A percentile compares a stretch with the other conserved stretches of the same genome.
phyloP scores from a whole-genome alignment of 2,888 invertebrate species.

The Crematogaster levior region DNA sequence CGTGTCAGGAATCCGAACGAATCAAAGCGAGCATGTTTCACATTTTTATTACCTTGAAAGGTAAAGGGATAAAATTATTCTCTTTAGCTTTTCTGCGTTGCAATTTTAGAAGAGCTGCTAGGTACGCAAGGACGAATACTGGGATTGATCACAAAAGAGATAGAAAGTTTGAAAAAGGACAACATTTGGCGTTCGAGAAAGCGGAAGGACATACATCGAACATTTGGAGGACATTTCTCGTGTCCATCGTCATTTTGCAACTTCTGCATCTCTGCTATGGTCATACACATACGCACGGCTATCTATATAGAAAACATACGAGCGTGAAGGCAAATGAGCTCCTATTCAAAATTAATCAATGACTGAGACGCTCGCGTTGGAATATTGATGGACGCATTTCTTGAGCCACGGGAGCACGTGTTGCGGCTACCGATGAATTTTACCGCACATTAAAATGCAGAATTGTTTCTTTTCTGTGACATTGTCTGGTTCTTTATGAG shows the following conservation, averaged over 20 bases:
- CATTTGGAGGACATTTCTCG: conserved; percentile 43
- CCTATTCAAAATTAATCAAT: conserved; percentile 82
- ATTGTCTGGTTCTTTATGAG: conserved; percentile 20
- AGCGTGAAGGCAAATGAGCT: conserved; percentile 75
- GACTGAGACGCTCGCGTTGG: conserved; percentile 49
- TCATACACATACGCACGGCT: conserved; percentile 19
- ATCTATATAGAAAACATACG: not conserved
- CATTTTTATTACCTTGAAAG: conserved; percentile 43
- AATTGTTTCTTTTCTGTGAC: conserved; percentile 25
- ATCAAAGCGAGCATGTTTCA: conserved; percentile 36
- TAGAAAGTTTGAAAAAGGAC: conserved; percentile 58
- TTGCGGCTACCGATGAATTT: conserved; percentile 57
- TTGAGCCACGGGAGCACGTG: conserved; percentile 37
- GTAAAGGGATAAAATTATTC: conserved; percentile 37
- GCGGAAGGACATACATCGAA: conserved; percentile 59
- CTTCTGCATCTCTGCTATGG: conserved; percentile 30
- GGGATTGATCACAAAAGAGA: not conserved
- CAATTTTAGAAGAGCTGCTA: conserved; percentile 59
- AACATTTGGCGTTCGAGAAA: conserved; percentile 59
- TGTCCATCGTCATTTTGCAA: conserved; percentile 42
- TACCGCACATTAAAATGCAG: conserved; percentile 36
- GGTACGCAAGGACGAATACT: conserved; percentile 24
- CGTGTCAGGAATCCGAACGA: conserved; percentile 56
- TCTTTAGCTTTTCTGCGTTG: conserved; percentile 19
- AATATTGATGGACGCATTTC: conserved; percentile 65